Base-by-base conservation (phyloP, 2,797 vertebrate genomes). In the Acanthurus tractus region DNA sequence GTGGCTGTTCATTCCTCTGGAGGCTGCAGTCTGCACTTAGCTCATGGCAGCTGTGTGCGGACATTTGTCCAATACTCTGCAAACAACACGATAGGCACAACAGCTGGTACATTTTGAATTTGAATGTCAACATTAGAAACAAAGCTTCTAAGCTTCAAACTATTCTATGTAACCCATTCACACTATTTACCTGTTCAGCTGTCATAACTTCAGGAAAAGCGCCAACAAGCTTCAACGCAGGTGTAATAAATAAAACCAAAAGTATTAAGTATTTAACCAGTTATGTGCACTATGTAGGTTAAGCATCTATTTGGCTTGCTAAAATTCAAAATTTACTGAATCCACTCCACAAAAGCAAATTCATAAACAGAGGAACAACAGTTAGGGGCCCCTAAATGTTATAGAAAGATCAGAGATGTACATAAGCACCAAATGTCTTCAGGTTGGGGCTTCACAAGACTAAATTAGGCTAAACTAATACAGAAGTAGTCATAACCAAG, bases 171-270 rank as follows among this genome's bases (percentile, higher is more conserved):
- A 29, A 4, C 25, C 25, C 25, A 48, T 63, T 68, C 53, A 25
- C 48, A 0, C 2, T 45, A 50, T 73, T 76, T 53, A 63, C 58
- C 38, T 62, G 54, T 29, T 29, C 25, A 29, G 25, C 25, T 63
- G 64, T 59, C 46, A 65, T 34, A 71, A 55, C 23, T 36, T 59
- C 48, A 9, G 34, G 34, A 40, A 22, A 59, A 13, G 59, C 48
- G 18, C 48, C 25, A 77, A 57, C 17, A 14, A 11, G 45, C 63
- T 45, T 12, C 4, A 15, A 42, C 15, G 54, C 0, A 22, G 6
- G 49, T 15, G n/a, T 29, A 23, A 61, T 61, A 62, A 36, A 17
- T 22, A 10, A 46, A 42, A 49, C 48, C 14, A 40, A 67, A 36
- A 22, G 18, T 15, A 3, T 44, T 4, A 0, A 1, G 23, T 29